Evolutionary conservation across 2,113 vertebrate species (phyloP).

Genomic region (Brienomyrus longianalis): DNA sequence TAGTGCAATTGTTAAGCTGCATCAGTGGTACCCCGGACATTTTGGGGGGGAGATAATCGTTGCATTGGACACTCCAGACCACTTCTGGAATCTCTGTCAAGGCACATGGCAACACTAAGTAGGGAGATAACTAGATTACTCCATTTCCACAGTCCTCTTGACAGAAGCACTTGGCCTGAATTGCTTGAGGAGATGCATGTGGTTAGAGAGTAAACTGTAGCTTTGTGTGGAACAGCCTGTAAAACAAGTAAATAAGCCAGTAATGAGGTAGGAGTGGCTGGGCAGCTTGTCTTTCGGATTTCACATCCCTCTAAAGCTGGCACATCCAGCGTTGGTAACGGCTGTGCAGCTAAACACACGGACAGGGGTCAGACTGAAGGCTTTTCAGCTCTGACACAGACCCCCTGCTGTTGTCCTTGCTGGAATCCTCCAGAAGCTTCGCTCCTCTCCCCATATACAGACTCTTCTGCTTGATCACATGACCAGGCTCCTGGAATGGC

Average conservation of each 20-base stretch:
- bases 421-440: slow-evolving; percentile 46
- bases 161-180: background rate
- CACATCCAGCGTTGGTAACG: background rate
- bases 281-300: background rate
- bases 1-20: background rate
- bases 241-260: background rate
- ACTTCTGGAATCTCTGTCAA: background rate
- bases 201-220: background rate
- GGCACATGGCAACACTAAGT: background rate
- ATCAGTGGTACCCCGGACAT: background rate
- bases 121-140: slow-evolving; percentile 2
- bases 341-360: background rate
- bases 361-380: slow-evolving; percentile 26
- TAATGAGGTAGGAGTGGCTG: background rate
- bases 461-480: background rate
- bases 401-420: slow-evolving; percentile 4
- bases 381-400: slow-evolving; percentile 36
- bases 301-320: background rate
- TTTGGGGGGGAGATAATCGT: background rate
- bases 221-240: background rate
- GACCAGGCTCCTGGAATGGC: background rate
- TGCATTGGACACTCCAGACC: background rate
- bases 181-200: background rate
- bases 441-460: slow-evolving; percentile 33
- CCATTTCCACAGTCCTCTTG: background rate